These are phyloP conservation scores for Threskiornis aethiopicus DNA, from an alignment of 2,797 vertebrate genomes.

Conservation along the genomic window DNA sequence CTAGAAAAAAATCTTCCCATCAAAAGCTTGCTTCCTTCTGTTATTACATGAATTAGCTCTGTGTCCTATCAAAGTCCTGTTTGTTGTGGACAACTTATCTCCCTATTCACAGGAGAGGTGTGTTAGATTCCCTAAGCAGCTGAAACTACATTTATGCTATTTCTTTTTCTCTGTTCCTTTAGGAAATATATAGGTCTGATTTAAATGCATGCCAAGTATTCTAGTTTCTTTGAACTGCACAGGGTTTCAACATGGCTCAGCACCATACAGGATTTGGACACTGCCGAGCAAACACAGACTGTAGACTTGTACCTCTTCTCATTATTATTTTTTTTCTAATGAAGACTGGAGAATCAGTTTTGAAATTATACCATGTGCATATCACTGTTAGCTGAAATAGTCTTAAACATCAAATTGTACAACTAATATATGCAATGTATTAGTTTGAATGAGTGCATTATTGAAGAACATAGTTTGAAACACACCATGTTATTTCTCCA, in stretches of 20 bases:
- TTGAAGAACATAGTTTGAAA: constrained; percentile 3
- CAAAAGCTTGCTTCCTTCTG: neutral
- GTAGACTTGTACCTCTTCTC: neutral
- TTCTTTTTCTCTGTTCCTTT: neutral
- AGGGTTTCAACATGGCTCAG: neutral
- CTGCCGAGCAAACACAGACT: neutral
- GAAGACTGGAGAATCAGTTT: neutral
- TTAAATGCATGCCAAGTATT: neutral
- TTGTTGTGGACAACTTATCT: neutral
- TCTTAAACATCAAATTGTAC: neutral
- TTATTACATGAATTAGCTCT: neutral
- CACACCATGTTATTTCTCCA: constrained; percentile 13
- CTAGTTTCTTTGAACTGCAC: neutral
- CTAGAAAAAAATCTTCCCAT: neutral
- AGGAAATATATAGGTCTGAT: neutral
- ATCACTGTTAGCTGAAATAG: neutral
- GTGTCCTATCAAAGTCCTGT: neutral
- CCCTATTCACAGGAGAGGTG: neutral
- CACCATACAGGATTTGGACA: neutral
- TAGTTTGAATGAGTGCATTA: neutral
- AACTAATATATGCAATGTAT: neutral
- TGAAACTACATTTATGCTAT: neutral
- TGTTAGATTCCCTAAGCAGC: neutral
- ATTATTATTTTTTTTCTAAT: neutral
- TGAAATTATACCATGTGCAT: neutral